phyloP scores from a whole-genome alignment of 2,888 invertebrate genomes.

The Smittia aterrima region DNA sequence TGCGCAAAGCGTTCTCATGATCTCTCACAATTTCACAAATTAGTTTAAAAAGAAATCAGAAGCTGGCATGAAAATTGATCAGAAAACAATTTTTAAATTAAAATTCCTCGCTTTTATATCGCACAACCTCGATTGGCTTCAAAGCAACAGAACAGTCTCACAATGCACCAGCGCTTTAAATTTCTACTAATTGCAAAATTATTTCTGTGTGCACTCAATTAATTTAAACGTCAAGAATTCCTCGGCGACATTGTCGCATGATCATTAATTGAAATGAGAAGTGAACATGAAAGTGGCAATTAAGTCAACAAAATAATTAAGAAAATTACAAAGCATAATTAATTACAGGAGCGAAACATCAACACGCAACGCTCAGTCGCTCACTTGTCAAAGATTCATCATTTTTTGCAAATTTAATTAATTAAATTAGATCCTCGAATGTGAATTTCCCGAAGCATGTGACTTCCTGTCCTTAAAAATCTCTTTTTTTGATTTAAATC shows the following conservation, averaged over 20 bases:
- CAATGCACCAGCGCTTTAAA: no score
- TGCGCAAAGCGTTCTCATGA: not conserved
- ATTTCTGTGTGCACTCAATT: not conserved
- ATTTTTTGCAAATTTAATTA: no score
- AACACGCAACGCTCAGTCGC: not conserved
- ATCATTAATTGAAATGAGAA: not conserved
- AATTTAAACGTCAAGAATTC: not conserved
- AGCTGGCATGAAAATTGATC: not conserved
- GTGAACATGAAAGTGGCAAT: not conserved
- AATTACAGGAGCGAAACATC: not conserved
- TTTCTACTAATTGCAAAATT: not conserved
- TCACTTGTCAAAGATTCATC: not conserved
- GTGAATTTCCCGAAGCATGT: no score
- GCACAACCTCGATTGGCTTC: no score
- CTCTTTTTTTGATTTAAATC: no score
- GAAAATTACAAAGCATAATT: not conserved
- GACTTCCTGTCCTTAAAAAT: no score
- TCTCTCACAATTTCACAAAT: not conserved
- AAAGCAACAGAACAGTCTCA: no score
- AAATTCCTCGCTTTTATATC: no score
- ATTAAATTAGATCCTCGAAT: no score
- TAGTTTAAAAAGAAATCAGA: not conserved
- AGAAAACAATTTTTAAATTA: not conserved
- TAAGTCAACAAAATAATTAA: not conserved
- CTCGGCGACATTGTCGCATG: not conserved